Evolutionary conservation across 2,797 vertebrate species (phyloP).

Genomic region (Poeciliopsis presidionis): DNA sequence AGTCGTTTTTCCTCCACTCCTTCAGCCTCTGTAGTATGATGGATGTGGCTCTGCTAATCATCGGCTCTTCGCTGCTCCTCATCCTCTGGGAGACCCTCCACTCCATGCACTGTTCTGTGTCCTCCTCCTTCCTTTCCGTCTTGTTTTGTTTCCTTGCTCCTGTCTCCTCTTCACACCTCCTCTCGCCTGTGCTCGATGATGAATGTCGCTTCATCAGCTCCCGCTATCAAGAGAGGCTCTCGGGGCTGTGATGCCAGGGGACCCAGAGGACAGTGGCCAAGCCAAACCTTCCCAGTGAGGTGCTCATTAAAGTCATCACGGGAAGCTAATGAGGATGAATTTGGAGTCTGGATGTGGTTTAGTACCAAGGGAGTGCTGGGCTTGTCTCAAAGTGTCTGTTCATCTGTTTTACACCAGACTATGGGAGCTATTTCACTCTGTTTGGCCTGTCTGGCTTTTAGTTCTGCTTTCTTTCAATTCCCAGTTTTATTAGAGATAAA

Average conservation of each 20-base stretch:
- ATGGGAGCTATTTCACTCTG: conserved; percentile 21
- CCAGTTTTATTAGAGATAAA: conserved; percentile 17
- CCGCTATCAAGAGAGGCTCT: conserved; percentile 36
- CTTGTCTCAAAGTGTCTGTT: conserved; percentile 53
- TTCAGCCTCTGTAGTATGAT: conserved; percentile 35
- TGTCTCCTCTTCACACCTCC: conserved; percentile 32
- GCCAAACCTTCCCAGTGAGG: conserved; percentile 55
- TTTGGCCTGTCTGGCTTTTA: conserved; percentile 17
- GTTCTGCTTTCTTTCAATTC: conserved; percentile 18
- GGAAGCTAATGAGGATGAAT: conserved; percentile 74
- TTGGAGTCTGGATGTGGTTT: conserved; percentile 55
- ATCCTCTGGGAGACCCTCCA: conserved; percentile 34
- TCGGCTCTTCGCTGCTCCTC: conserved; percentile 23
- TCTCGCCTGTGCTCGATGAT: conserved; percentile 47
- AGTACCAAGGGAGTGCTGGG: conserved; percentile 44
- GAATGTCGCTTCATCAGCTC: conserved; percentile 47
- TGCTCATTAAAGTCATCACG: conserved; percentile 73
- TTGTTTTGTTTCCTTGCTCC: conserved; percentile 11
- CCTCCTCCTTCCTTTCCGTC: conserved; percentile 7
- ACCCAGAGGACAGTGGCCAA: conserved; percentile 59
- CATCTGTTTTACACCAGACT: conserved; percentile 56
- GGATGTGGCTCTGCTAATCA: conserved; percentile 45
- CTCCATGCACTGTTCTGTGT: conserved; percentile 36
- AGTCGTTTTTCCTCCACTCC: not conserved
- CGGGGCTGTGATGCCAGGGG: conserved; percentile 45